These are phyloP conservation scores for Cydia fagiglandana DNA, from an alignment of 1,140 invertebrate species.

Conservation along the genomic window DNA sequence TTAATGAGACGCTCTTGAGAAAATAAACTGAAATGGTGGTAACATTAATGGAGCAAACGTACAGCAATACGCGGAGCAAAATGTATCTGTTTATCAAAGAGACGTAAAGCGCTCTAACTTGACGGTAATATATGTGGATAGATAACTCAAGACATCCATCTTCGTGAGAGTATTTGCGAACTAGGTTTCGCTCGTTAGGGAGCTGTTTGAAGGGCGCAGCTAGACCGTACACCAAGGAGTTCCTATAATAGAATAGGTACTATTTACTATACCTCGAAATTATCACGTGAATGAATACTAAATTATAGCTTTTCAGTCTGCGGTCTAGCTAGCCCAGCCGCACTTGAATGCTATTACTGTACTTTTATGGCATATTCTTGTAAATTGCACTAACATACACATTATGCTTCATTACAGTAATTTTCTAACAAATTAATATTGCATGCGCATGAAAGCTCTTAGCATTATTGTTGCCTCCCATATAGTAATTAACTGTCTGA, in stretches of 20 bases:
- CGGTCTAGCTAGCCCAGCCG: slow-evolving; percentile 1
- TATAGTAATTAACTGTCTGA: slow-evolving; percentile 11
- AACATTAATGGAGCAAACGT: neutral
- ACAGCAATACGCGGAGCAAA: neutral
- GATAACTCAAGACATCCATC: slow-evolving; percentile 9
- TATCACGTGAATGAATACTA: slow-evolving; percentile 10
- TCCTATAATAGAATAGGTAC: neutral
- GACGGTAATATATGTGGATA: slow-evolving; percentile 19
- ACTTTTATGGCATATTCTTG: slow-evolving; percentile 16
- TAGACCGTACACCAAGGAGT: slow-evolving; percentile 8
- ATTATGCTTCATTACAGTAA: slow-evolving; percentile 16
- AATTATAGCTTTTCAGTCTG: slow-evolving; percentile 7
- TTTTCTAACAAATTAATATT: slow-evolving; percentile 14
- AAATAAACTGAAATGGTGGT: neutral
- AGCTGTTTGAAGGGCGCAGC: slow-evolving; percentile 10
- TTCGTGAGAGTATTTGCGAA: slow-evolving; percentile 6
- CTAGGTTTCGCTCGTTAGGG: slow-evolving; percentile 25
- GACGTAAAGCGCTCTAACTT: slow-evolving; percentile 19
- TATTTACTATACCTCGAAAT: neutral
- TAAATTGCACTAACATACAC: slow-evolving; percentile 19
- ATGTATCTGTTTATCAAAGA: slow-evolving; percentile 3
- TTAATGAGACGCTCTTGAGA: slow-evolving; percentile 6
- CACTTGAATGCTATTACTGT: slow-evolving; percentile 18
- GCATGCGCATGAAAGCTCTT: slow-evolving; percentile 25
- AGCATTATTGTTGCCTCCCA: slow-evolving; percentile 1